These are phyloP conservation scores for Machimus rusticus DNA, from an alignment of 2,888 invertebrate species.

Conservation along the genomic window DNA sequence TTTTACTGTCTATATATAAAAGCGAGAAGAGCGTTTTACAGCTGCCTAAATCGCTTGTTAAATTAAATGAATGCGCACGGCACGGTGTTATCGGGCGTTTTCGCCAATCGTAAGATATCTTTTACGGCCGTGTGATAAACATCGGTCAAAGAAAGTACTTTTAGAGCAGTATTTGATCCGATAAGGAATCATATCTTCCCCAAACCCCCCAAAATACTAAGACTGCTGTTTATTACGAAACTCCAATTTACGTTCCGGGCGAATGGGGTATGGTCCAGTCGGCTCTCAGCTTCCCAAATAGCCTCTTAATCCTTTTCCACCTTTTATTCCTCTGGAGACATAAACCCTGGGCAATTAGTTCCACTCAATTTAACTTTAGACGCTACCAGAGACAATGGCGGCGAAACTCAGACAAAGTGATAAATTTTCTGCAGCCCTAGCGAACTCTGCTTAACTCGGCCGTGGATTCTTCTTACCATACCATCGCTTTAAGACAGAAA, in stretches of 20 bases:
- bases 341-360: conserved; percentile 39
- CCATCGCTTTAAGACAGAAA: conserved; percentile 12
- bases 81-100: neutral
- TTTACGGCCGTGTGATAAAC: conserved; percentile 15
- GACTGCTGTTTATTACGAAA: conserved; percentile 28
- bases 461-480: neutral
- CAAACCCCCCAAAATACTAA: neutral
- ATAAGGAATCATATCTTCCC: conserved; percentile 30
- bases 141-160: conserved; percentile 20
- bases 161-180: neutral
- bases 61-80: neutral
- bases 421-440: conserved; percentile 30
- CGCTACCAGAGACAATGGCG: conserved; percentile 34
- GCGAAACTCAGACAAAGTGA: conserved; percentile 34
- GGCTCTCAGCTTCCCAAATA: neutral
- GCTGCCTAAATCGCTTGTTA: neutral
- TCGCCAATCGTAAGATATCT: neutral
- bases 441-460: neutral
- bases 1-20: conserved; percentile 12
- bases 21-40: conserved; percentile 1
- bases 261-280: neutral
- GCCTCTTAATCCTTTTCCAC: conserved; percentile 35
- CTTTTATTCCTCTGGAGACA: conserved; percentile 37
- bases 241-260: conserved; percentile 24
- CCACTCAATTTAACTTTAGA: conserved; percentile 38